Conservation (phyloP, 2,888 invertebrate species). For the Netelia fuscicornis region DNA sequence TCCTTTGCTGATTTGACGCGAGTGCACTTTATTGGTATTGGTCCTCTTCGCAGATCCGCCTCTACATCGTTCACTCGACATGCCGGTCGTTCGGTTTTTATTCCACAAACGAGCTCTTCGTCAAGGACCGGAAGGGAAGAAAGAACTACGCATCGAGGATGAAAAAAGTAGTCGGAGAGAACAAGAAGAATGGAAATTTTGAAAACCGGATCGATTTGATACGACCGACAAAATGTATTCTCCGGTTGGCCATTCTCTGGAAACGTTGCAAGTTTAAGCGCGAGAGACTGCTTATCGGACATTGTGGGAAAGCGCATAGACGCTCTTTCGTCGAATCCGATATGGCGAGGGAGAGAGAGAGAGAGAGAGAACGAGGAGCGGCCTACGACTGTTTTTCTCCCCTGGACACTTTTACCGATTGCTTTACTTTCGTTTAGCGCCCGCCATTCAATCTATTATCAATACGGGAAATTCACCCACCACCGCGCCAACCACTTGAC, state of each 20-base stretch:
- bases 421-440: slow-evolving; percentile 57
- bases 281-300: no score
- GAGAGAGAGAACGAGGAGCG: background rate
- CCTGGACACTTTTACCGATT: slow-evolving; percentile 61
- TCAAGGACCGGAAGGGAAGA: slow-evolving; percentile 50
- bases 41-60: slow-evolving; percentile 21
- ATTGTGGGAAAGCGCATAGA: no score
- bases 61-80: slow-evolving; percentile 14
- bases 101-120: slow-evolving; percentile 38
- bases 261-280: no score
- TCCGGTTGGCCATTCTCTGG: no score
- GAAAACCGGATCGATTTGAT: background rate
- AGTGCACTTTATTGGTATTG: slow-evolving; percentile 59
- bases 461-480: slow-evolving; percentile 51
- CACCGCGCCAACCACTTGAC: slow-evolving; percentile 12
- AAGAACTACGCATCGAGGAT: slow-evolving; percentile 22
- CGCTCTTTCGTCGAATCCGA: slow-evolving; percentile 45
- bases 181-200: background rate
- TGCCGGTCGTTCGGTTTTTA: slow-evolving; percentile 17
- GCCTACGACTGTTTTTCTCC: slow-evolving; percentile 24
- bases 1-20: slow-evolving; percentile 69
- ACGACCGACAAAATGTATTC: background rate
- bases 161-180: background rate
- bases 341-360: slow-evolving; percentile 31
- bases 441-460: slow-evolving; percentile 65